Conservation (phyloP, 2,113 vertebrate species). For the Plestiodon gilberti region DNA sequence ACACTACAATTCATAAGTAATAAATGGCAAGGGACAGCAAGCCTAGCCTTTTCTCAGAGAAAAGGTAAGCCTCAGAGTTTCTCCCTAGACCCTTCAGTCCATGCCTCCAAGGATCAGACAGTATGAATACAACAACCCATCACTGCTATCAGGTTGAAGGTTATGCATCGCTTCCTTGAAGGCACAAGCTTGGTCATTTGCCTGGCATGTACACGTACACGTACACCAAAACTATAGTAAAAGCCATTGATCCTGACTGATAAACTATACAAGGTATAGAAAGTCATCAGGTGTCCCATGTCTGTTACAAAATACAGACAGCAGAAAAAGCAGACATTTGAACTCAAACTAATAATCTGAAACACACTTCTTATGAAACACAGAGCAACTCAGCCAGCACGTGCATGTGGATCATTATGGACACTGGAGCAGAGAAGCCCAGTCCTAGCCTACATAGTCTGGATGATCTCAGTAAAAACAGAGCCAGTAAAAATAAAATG, state of each 20-base stretch:
- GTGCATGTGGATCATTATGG: neutral
- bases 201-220: neutral
- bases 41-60: neutral
- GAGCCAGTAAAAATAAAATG: neutral
- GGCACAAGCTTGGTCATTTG: neutral
- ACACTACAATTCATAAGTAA: neutral
- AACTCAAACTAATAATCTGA: neutral
- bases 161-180: conserved; percentile 50
- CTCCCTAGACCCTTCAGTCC: neutral
- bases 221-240: neutral
- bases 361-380: neutral
- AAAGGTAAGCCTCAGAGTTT: neutral
- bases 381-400: neutral
- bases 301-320: too few species aligned
- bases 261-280: neutral
- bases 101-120: conserved; percentile 61
- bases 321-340: neutral
- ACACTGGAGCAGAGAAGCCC: neutral
- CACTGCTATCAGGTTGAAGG: conserved; percentile 3
- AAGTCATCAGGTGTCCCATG: neutral
- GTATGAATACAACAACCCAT: conserved; percentile 67
- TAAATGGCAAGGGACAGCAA: neutral
- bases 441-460: neutral
- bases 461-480: neutral
- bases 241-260: neutral